These are phyloP conservation scores for Knipowitschia caucasica DNA, from an alignment of 2,797 vertebrate species.

Conservation along the genomic window DNA sequence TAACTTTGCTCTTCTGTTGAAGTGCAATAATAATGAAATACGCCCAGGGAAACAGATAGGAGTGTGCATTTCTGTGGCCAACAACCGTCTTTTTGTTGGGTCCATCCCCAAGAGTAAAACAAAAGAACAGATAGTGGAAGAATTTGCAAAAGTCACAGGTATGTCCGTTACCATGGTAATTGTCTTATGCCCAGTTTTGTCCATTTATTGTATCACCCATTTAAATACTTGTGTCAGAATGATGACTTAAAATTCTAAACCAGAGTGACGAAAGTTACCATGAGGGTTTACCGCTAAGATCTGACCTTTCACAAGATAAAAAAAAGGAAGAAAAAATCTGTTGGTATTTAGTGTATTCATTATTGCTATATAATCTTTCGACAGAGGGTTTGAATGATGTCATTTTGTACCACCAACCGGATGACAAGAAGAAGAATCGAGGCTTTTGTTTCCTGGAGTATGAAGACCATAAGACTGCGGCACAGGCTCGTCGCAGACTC, in stretches of 20 bases:
- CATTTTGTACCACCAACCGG: slow-evolving; percentile 98
- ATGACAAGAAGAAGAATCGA: slow-evolving; percentile 98
- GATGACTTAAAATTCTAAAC: slow-evolving; percentile 41
- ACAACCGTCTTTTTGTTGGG: slow-evolving; percentile 99
- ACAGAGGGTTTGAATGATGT: slow-evolving; percentile 98
- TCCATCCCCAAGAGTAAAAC: slow-evolving; percentile 99
- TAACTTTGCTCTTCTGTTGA: slow-evolving; percentile 13
- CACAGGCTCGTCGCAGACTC: slow-evolving; percentile 93
- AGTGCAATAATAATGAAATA: slow-evolving; percentile 99
- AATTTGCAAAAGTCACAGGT: slow-evolving; percentile 99
- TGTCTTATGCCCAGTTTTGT: not conserved
- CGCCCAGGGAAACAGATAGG: slow-evolving; percentile 98
- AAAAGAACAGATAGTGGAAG: slow-evolving; percentile 99
- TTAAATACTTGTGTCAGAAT: slow-evolving; percentile 43
- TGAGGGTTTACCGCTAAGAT: slow-evolving; percentile 67
- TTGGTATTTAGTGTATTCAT: not conserved
- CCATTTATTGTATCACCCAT: not conserved
- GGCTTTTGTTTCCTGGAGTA: slow-evolving; percentile 99
- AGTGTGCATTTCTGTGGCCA: slow-evolving; percentile 99
- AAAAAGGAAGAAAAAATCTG: not conserved
- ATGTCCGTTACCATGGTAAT: slow-evolving; percentile 38
- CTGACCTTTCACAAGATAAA: slow-evolving; percentile 48
- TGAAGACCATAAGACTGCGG: slow-evolving; percentile 98
- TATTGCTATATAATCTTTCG: slow-evolving; percentile 14
- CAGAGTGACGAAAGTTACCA: slow-evolving; percentile 54